These are phyloP conservation scores for Ptiloglossa arizonensis DNA, from an alignment of 1,140 invertebrate species.

Conservation along the genomic window DNA sequence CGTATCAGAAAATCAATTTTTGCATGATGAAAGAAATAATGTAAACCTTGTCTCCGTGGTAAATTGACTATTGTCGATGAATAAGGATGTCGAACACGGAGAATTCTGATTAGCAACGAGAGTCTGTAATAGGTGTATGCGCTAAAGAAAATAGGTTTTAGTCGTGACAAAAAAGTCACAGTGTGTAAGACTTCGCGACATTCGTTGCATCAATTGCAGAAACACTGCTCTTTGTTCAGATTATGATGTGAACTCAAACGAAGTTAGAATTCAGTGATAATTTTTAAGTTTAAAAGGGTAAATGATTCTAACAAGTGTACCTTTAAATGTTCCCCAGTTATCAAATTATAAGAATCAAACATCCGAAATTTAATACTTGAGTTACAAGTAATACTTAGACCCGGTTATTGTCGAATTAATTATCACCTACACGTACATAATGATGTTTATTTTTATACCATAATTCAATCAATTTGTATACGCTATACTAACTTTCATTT, in stretches of 20 bases:
- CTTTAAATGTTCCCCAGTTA: background rate
- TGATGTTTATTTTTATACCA: constrained; percentile 19
- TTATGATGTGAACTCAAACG: background rate
- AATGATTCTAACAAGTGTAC: background rate
- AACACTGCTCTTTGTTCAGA: background rate
- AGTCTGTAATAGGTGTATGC: too few species aligned
- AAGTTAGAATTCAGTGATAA: background rate
- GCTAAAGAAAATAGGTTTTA: too few species aligned
- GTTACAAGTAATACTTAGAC: background rate
- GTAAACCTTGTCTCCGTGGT: too few species aligned
- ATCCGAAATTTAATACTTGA: background rate
- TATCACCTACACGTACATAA: constrained; percentile 2
- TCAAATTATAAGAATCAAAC: background rate
- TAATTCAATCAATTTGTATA: background rate
- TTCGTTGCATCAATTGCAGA: too few species aligned
- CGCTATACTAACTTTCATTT: background rate
- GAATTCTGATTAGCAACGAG: too few species aligned
- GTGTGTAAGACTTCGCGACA: too few species aligned
- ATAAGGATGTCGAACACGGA: too few species aligned
- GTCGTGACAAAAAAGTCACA: too few species aligned
- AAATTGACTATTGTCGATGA: too few species aligned
- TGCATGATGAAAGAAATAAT: too few species aligned
- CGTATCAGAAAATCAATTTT: too few species aligned
- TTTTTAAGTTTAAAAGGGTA: background rate
- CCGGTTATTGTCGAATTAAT: background rate